Percentiles rank a stretch among this genome's conserved stretches.
Evolutionary conservation across 2,888 invertebrate species (phyloP).

Genomic region (Agonopterix arenella): DNA sequence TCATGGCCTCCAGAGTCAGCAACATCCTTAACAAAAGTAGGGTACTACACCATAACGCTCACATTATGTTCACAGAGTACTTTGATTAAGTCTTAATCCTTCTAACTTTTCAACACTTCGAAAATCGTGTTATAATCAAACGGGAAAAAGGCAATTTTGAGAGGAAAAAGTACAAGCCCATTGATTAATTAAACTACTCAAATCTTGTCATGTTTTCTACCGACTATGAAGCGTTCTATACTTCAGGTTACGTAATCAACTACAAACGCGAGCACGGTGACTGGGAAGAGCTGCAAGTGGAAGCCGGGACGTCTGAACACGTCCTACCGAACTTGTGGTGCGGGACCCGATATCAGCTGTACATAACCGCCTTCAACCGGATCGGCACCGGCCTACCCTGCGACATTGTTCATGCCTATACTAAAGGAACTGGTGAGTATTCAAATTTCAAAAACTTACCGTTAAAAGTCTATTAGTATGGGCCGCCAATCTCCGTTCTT

Average conservation of each 20-base stretch:
- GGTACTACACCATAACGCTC: too few relatives aligned
- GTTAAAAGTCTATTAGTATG: too few relatives aligned
- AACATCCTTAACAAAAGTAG: too few relatives aligned
- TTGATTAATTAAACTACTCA: background rate
- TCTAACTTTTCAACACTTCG: too few relatives aligned
- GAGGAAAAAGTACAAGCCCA: too few relatives aligned
- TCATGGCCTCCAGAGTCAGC: too few relatives aligned
- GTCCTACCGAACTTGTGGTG: constrained; percentile 90
- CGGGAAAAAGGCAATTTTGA: too few relatives aligned
- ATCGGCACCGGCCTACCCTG: constrained; percentile 93
- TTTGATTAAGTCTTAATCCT: too few relatives aligned
- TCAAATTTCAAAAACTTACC: background rate
- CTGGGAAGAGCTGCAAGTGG: constrained; percentile 93
- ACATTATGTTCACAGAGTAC: too few relatives aligned
- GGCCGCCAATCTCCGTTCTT: too few relatives aligned
- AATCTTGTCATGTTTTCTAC: background rate
- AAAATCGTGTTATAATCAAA: too few relatives aligned
- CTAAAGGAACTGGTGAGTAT: constrained; percentile 83
- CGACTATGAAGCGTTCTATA: background rate
- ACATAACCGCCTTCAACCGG: constrained; percentile 92
- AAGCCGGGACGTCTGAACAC: constrained; percentile 87
- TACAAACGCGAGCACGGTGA: constrained; percentile 93
- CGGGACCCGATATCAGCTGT: constrained; percentile 91
- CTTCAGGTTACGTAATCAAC: constrained; percentile 89
- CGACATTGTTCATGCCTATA: constrained; percentile 90